Conservation (phyloP, 2,113 vertebrate species). For the Pseudopodoces humilis region DNA sequence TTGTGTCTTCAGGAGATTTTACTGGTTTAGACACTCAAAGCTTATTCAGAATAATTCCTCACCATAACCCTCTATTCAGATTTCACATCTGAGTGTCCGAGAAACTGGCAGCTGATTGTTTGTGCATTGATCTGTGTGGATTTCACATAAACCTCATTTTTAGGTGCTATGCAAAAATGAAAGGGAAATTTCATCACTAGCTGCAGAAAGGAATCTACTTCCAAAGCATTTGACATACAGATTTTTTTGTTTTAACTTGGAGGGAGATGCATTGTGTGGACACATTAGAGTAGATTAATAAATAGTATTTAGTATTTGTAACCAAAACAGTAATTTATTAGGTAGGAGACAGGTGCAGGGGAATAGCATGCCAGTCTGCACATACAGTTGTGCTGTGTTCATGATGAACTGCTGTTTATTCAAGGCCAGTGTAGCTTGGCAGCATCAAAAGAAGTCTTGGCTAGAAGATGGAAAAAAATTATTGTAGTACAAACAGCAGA, state of each 20-base stretch:
- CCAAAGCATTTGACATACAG: not conserved
- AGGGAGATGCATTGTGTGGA: conserved; percentile 38
- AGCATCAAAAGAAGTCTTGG: conserved; percentile 54
- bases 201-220: not conserved
- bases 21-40: not conserved
- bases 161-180: not conserved
- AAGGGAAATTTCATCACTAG: not conserved
- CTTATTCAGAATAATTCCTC: not conserved
- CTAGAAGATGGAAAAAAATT: conserved; percentile 63
- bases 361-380: conserved; percentile 63
- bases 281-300: conserved; percentile 71
- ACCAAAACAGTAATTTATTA: conserved; percentile 79
- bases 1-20: not conserved
- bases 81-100: not conserved
- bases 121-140: not conserved
- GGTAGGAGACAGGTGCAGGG: conserved; percentile 66
- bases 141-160: not conserved
- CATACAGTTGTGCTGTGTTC: conserved; percentile 64
- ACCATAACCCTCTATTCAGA: not conserved
- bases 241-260: not conserved
- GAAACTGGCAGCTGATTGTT: not conserved
- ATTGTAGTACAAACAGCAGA: conserved; percentile 58
- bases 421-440: conserved; percentile 64
- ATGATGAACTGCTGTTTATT: conserved; percentile 79
- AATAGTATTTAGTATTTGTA: conserved; percentile 75